These are phyloP conservation scores for Cinara cedri DNA, from an alignment of 2,888 invertebrate genomes.

Conservation along the genomic window DNA sequence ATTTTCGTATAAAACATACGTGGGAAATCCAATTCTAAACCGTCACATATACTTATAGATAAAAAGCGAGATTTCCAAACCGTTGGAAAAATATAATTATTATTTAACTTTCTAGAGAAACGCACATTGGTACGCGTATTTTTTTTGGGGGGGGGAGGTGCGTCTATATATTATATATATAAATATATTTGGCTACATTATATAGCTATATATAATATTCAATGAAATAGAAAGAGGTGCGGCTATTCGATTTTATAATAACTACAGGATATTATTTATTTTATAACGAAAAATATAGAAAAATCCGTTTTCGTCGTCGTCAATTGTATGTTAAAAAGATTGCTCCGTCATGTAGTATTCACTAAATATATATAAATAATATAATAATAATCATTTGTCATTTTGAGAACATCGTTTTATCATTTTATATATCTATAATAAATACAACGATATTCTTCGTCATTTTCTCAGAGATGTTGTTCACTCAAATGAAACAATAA, in stretches of 20 bases:
- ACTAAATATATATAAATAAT: neutral
- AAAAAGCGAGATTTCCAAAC: no score
- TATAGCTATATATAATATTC: neutral
- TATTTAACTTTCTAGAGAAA: neutral
- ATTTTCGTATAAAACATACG: no score
- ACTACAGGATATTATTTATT: neutral
- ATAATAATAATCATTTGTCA: slow-evolving; percentile 5
- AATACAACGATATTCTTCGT: neutral
- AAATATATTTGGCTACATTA: neutral
- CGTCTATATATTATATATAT: no score
- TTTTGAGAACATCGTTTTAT: neutral
- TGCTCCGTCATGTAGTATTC: slow-evolving; percentile 2
- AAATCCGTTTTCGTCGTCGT: slow-evolving; percentile 3
- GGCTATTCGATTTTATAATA: neutral
- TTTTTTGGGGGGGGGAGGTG: no score
- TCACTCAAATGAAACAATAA: slow-evolving; percentile 33
- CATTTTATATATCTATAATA: no score
- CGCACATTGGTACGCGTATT: neutral
- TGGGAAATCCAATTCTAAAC: no score
- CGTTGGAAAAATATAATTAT: neutral
- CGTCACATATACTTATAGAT: no score
- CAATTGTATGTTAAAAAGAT: slow-evolving; percentile 26
- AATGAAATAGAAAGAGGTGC: slow-evolving; percentile 4
- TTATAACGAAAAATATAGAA: neutral
- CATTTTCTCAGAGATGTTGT: neutral